Conservation (phyloP, 2,888 invertebrate species). For the Podabrus alpinus region DNA sequence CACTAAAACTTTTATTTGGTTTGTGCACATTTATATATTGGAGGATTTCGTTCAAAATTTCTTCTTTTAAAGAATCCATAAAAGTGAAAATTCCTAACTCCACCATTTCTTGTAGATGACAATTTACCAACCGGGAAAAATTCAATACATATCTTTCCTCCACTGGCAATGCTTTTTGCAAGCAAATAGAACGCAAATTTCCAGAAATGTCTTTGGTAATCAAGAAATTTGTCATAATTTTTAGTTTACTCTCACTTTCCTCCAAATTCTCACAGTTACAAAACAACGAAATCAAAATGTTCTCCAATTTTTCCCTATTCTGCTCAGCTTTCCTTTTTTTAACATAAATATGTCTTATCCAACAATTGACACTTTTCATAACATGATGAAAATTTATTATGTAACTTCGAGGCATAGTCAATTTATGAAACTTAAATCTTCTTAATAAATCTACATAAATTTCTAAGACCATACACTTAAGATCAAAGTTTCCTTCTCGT, state of each 20-base stretch:
- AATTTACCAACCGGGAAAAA: background rate
- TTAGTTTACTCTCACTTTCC: background rate
- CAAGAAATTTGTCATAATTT: slow-evolving; percentile 1
- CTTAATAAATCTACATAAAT: slow-evolving; percentile 13
- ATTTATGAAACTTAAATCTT: background rate
- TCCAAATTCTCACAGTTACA: background rate
- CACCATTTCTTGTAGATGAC: background rate
- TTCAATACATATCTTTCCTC: background rate
- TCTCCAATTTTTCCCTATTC: slow-evolving; percentile 33
- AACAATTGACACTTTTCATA: background rate
- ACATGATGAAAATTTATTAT: background rate
- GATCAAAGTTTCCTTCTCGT: slow-evolving; percentile 16
- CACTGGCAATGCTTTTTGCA: background rate
- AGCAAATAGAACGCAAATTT: background rate
- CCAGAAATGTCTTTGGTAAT: background rate
- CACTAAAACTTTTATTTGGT: background rate
- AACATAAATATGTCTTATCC: background rate
- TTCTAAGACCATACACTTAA: slow-evolving; percentile 28
- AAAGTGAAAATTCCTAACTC: background rate
- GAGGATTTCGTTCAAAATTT: background rate
- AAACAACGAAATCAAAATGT: slow-evolving; percentile 3
- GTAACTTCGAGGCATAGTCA: background rate
- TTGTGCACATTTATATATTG: background rate
- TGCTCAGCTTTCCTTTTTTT: background rate
- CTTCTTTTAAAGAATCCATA: background rate